These are phyloP conservation scores for Cetonia aurata DNA, from an alignment of 2,888 invertebrate species.

Conservation along the genomic window DNA sequence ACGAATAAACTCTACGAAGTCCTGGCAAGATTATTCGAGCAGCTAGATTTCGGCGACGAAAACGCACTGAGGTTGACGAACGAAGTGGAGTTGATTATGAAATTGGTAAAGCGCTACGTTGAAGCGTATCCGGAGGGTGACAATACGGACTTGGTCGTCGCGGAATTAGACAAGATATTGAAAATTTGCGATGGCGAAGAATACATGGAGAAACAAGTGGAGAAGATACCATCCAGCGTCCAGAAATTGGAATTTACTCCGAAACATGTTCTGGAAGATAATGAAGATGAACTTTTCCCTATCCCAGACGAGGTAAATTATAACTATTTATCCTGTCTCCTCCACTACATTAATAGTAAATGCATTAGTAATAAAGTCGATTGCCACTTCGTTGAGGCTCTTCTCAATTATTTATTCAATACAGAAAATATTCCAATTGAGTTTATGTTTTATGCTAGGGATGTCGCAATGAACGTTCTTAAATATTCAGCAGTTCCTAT, in stretches of 20 bases:
- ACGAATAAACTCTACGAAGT: not conserved
- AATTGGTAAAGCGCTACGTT: not conserved
- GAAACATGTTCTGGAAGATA: not conserved
- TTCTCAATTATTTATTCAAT: conserved; percentile 3
- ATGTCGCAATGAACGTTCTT: not conserved
- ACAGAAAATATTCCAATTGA: not conserved
- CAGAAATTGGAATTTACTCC: not conserved
- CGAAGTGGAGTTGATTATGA: not conserved
- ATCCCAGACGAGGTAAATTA: conserved; percentile 3
- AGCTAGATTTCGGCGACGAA: not conserved
- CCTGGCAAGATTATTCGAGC: not conserved
- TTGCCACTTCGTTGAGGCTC: not conserved
- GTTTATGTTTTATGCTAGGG: not conserved
- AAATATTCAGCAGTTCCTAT: not conserved
- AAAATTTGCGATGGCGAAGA: not conserved
- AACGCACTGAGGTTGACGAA: not conserved
- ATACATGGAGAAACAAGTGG: not conserved
- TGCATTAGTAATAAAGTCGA: conserved; percentile 4
- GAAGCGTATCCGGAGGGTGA: not conserved
- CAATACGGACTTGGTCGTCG: not conserved
- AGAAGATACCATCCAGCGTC: not conserved
- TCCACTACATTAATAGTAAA: conserved; percentile 2
- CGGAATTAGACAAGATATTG: not conserved
- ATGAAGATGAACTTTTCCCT: not conserved
- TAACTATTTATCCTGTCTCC: not conserved